Evolutionary conservation across 2,113 vertebrate species (phyloP), one percentile per base, ranked within the genome.

Genomic region (Grammomys surdaster): DNA sequence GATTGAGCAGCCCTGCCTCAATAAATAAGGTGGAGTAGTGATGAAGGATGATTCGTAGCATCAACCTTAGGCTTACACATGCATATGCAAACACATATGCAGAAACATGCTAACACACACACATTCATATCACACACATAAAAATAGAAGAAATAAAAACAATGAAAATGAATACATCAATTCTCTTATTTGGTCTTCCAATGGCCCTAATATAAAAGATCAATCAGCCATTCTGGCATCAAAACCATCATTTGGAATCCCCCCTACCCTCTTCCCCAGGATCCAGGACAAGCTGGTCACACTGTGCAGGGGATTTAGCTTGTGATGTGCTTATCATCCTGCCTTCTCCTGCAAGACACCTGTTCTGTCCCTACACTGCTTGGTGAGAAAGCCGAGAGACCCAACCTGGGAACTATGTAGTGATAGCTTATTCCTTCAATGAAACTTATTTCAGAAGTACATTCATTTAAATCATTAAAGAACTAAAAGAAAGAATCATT

Each of bases 121-220:
- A 72, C 2, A 48, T 7, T 33, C 33, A 56, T 12, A 80, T 5
- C 76, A 78, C 31, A 54, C 26, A 33, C 4, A 36, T 36, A 56
- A 54, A 36, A 36, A 36, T 22, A 48, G 31, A 56, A 36, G 10
- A 19, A 36, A 20, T 22, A 11, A 11, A n/a, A 80, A 12, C 51
- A 56, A 80, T n/a, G 22, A 58, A 82, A 58, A 60, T 40, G 11
- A 60, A 26, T 60, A 82, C 40, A 3, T 7, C 17, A 33, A 13
- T 7, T 13, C 40, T 40, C 3, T 9, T 28, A 24, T 31, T 51
- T 63, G 22, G 46, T 14, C 14, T 0, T 26, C 56, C 19, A 14
- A 2, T 20, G 46, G 20, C 5, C 19, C 1, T 11, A 0, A 36
- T n/a, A 85, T 31, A 36, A 26, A 43, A 6, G 2, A 11, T 7